Conservation (phyloP, 1,140 invertebrate species). For the Nasonia vitripennis region DNA sequence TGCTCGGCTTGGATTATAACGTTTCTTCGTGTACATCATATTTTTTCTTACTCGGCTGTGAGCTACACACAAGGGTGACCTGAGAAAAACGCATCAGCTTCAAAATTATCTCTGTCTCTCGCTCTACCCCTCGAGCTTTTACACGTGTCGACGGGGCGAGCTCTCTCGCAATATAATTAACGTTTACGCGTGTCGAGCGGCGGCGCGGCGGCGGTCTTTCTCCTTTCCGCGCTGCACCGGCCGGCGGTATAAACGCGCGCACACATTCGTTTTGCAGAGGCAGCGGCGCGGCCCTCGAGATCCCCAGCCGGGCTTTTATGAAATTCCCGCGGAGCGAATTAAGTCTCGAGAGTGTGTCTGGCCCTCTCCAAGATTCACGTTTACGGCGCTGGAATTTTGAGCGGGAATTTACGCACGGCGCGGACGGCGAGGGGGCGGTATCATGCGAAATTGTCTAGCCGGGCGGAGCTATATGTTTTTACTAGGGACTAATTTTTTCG, state of each 20-base stretch:
- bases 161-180: constrained; percentile 49
- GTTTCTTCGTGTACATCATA: too few species aligned
- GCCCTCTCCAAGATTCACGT: constrained; percentile 43
- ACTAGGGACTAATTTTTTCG: background rate
- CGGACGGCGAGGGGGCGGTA: background rate
- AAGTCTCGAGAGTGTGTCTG: constrained; percentile 41
- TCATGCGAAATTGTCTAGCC: background rate
- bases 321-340: constrained; percentile 53
- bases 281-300: background rate
- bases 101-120: constrained; percentile 19
- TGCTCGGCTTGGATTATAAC: too few species aligned
- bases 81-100: background rate
- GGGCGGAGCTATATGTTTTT: background rate
- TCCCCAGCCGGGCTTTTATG: constrained; percentile 39
- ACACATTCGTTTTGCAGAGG: constrained; percentile 41
- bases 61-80: background rate
- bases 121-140: background rate
- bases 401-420: constrained; percentile 34
- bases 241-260: constrained; percentile 15
- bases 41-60: background rate
- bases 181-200: constrained; percentile 42
- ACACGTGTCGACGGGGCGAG: constrained; percentile 20
- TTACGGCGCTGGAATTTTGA: constrained; percentile 34
- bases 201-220: background rate
- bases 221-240: background rate